Evolutionary conservation across 1,140 invertebrate species (phyloP), one percentile per base, ranked within the genome.

Genomic region (Cecropterus lyciades): DNA sequence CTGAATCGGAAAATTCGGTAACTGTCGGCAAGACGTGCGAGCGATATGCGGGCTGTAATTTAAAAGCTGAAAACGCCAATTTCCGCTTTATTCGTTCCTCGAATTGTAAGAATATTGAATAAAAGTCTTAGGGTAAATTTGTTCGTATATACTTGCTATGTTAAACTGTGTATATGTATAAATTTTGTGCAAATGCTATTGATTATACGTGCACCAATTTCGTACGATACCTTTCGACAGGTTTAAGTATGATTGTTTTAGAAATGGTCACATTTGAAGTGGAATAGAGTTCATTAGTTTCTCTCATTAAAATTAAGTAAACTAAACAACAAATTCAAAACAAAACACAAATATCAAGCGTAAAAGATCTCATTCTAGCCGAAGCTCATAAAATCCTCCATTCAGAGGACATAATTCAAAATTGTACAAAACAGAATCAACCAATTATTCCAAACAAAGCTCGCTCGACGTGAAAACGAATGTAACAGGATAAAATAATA

Each of bases 1-100:
- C 33, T 62, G 59, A 62, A 63, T 63, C 48, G 59, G 48, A 51
- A 63, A 63, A 63, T 63, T 63, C 59, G 59, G 59, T 63, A 63
- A 63, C 59, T 40, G 59, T 62, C 59, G 59, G 37, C 59, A 63
- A 63, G 59, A 52, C 59, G 59, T 63, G 59, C 59, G 48, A 51
- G 17, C 59, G 60, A 52, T 63, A 63, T 63, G 46, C 37, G 60
- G 60, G 46, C 13, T 63, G 60, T 63, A 63, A 63, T 63, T 63
- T 63, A 40, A 63, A 63, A 63, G 48, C 60, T 42, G 60, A 63
- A 63, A 63, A 52, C 14, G 33, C 48, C 48, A 63, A 51, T 52
- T 63, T 63, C 49, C 30, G 15, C 20, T 63, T 52, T 63, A 63
- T 63, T 63, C 48, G 33, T 24, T 62, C 42, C n/a, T n/a, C 11